A percentile compares a stretch with the other conserved stretches of the same genome.
These are phyloP conservation scores for Thunnus thynnus DNA, from an alignment of 2,113 vertebrate species.

Conservation along the genomic window DNA sequence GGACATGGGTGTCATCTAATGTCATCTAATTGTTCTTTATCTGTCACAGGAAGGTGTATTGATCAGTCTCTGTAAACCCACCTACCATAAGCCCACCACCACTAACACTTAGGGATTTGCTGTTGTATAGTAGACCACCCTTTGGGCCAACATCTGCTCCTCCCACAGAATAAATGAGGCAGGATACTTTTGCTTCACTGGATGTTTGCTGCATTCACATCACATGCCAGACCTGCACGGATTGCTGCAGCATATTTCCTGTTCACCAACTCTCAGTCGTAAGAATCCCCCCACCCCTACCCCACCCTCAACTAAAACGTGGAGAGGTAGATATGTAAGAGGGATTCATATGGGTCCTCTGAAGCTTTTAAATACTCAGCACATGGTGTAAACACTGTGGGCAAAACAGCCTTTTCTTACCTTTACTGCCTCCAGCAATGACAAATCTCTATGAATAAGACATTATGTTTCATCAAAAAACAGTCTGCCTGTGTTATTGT, in stretches of 20 bases:
- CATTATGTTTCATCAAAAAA: background rate
- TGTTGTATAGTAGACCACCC: conserved; percentile 9
- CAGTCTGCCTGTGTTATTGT: background rate
- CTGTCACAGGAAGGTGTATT: conserved; percentile 6
- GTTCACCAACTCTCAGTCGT: conserved; percentile 7
- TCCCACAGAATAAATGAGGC: conserved; percentile 29
- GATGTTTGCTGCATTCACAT: conserved; percentile 23
- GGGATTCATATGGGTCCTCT: conserved; percentile 12
- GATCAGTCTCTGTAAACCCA: conserved; percentile 24
- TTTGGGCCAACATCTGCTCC: conserved; percentile 24
- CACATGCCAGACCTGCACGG: background rate
- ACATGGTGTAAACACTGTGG: conserved; percentile 15
- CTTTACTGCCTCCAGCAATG: conserved; percentile 11
- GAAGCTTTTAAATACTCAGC: conserved; percentile 31
- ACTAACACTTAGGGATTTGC: conserved; percentile 6
- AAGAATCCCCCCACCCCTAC: background rate
- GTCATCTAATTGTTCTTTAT: background rate
- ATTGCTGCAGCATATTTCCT: conserved; percentile 30
- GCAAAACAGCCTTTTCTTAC: background rate
- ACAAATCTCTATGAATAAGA: conserved; percentile 34
- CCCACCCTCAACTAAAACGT: background rate
- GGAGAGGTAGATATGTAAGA: conserved; percentile 1
- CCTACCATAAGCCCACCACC: background rate
- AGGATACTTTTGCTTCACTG: conserved; percentile 4
- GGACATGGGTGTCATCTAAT: background rate